These are phyloP conservation scores for Sminthurinus aureus DNA, from an alignment of 2,888 invertebrate species.

Conservation along the genomic window DNA sequence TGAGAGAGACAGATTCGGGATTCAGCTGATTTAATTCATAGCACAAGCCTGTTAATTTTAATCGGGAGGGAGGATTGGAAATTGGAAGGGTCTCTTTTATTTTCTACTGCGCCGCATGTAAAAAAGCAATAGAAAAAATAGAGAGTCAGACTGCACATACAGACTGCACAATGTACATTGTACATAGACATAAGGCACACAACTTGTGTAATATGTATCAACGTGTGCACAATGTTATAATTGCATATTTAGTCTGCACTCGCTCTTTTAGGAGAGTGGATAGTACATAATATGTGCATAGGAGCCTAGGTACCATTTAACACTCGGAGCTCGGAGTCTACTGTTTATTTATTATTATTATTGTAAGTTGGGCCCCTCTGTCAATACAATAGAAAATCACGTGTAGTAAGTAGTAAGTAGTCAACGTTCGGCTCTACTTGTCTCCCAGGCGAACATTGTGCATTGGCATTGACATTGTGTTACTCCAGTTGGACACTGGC, in stretches of 20 bases:
- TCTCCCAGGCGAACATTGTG: not conserved
- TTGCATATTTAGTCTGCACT: too few species aligned
- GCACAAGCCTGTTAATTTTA: constrained; percentile 43
- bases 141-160: not conserved
- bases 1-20: constrained; percentile 20
- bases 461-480: too few species aligned
- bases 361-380: constrained; percentile 26
- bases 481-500: too few species aligned
- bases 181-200: too few species aligned
- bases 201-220: too few species aligned
- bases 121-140: not conserved
- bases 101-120: not conserved
- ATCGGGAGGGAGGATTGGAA: constrained; percentile 38
- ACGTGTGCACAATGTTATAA: too few species aligned
- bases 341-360: constrained; percentile 23
- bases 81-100: not conserved
- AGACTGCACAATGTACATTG: too few species aligned
- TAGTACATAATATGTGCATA: not conserved
- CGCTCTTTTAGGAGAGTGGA: not conserved
- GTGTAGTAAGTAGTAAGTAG: not conserved
- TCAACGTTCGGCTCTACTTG: not conserved
- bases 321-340: constrained; percentile 16
- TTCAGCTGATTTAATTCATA: constrained; percentile 42
- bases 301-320: constrained; percentile 23
- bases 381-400: constrained; percentile 30